Conservation (phyloP, 2,888 invertebrate genomes). For the Cordylochernes scorpioides region DNA sequence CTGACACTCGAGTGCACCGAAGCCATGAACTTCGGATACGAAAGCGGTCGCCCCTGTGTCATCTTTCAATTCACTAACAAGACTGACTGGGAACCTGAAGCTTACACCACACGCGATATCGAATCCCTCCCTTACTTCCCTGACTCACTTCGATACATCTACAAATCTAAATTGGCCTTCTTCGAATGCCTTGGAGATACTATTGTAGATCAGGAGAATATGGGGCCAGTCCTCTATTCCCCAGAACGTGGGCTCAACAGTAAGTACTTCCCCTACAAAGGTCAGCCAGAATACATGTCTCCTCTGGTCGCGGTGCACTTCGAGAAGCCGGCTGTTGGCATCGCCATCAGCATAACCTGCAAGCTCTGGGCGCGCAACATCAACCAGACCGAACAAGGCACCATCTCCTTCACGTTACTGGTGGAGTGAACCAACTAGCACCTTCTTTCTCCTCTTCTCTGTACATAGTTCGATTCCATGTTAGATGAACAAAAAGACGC, state of each 20-base stretch:
- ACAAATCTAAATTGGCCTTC: slow-evolving; percentile 9
- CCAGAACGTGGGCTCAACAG: slow-evolving; percentile 12
- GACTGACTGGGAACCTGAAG: slow-evolving; percentile 55
- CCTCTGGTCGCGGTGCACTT: slow-evolving; percentile 70
- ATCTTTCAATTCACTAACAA: slow-evolving; percentile 92
- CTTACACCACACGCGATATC: slow-evolving; percentile 40
- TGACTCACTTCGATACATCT: slow-evolving; percentile 28
- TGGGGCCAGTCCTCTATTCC: slow-evolving; percentile 13
- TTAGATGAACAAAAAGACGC: no score
- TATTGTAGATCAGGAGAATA: slow-evolving; percentile 13
- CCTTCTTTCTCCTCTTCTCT: no score
- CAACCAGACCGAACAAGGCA: slow-evolving; percentile 10
- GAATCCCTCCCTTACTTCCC: slow-evolving; percentile 38
- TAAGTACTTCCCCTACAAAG: slow-evolving; percentile 52
- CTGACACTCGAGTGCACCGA: slow-evolving; percentile 35
- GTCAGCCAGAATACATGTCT: slow-evolving; percentile 57
- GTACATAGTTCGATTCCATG: no score
- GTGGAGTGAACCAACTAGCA: no score
- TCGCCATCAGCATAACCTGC: slow-evolving; percentile 73
- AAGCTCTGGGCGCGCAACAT: slow-evolving; percentile 79
- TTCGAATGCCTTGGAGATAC: slow-evolving; percentile 14
- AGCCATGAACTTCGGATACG: slow-evolving; percentile 56
- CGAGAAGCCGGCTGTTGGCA: slow-evolving; percentile 52
- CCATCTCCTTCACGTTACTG: slow-evolving; percentile 8
- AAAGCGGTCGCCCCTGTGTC: slow-evolving; percentile 62